Percentiles rank a stretch among this genome's conserved stretches.
These are phyloP conservation scores for Oxyscelio sp. DNA, from an alignment of 2,888 invertebrate species.

Conservation along the genomic window DNA sequence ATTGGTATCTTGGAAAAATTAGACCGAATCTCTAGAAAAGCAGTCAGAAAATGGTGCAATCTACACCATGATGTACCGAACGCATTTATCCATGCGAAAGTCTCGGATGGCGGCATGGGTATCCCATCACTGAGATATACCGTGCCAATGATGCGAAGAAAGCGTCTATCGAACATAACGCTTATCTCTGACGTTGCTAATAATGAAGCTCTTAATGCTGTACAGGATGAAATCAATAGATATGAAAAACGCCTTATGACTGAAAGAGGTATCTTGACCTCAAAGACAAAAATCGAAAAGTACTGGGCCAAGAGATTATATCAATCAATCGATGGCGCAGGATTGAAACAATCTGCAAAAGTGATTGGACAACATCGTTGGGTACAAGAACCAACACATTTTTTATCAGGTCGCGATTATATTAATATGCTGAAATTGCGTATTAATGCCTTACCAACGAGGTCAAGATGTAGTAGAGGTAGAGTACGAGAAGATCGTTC, in stretches of 20 bases:
- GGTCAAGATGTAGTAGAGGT: constrained; percentile 79
- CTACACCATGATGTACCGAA: constrained; percentile 82
- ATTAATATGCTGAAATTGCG: constrained; percentile 81
- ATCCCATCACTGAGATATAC: constrained; percentile 66
- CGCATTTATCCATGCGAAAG: constrained; percentile 80
- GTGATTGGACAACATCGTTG: constrained; percentile 61
- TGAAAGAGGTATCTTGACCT: background rate
- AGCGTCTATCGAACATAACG: background rate
- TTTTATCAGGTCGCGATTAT: constrained; percentile 82
- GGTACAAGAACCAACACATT: constrained; percentile 72
- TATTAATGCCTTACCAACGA: constrained; percentile 82
- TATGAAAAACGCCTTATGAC: background rate
- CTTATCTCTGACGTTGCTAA: background rate
- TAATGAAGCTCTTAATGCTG: background rate
- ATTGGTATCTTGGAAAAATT: too few species aligned
- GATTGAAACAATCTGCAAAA: constrained; percentile 9
- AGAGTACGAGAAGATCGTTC: constrained; percentile 21
- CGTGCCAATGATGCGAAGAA: constrained; percentile 10
- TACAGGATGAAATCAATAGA: background rate
- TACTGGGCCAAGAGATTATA: constrained; percentile 25
- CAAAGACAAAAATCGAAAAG: background rate
- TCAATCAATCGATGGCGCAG: constrained; percentile 11
- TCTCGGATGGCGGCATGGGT: constrained; percentile 78
- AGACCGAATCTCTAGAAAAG: constrained; percentile 73
- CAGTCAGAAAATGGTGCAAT: constrained; percentile 79